A percentile compares a stretch with the other conserved stretches of the same genome.
Evolutionary conservation across 2,113 vertebrate species (phyloP).

Genomic region (Charadrius vociferus): DNA sequence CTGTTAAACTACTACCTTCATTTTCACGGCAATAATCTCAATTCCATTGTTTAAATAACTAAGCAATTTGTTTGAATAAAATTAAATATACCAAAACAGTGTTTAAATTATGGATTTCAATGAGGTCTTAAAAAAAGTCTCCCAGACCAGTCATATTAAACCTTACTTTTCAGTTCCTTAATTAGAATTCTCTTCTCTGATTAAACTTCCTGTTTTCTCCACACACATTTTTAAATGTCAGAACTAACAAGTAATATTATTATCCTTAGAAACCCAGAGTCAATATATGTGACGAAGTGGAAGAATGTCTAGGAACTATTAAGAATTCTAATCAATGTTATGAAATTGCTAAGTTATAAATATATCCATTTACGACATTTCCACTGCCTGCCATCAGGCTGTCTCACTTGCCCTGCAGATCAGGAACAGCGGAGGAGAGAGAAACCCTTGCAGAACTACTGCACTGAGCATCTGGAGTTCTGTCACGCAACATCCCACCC

Average conservation of each 20-base stretch:
- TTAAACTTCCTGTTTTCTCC: slow-evolving; percentile 45
- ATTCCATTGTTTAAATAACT: background rate
- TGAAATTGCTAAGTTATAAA: background rate
- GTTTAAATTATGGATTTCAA: background rate
- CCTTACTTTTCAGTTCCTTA: slow-evolving; percentile 16
- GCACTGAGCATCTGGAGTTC: background rate
- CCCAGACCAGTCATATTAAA: background rate
- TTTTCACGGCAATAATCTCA: background rate
- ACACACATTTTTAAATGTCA: slow-evolving; percentile 18
- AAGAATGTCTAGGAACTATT: background rate
- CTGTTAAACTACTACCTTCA: background rate
- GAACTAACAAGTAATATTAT: background rate
- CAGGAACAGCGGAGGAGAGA: background rate
- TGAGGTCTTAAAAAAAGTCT: background rate
- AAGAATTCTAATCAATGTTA: background rate
- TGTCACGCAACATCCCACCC: background rate
- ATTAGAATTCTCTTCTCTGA: slow-evolving; percentile 12
- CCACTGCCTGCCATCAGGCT: background rate
- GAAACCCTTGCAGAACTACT: background rate
- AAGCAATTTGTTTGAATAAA: background rate
- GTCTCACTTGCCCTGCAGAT: background rate
- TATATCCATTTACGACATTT: background rate
- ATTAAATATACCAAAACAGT: background rate
- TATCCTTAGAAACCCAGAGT: background rate
- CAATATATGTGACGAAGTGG: background rate